Base-by-base conservation (phyloP, 1,140 invertebrate genomes). In the Drosophila arizonae region DNA sequence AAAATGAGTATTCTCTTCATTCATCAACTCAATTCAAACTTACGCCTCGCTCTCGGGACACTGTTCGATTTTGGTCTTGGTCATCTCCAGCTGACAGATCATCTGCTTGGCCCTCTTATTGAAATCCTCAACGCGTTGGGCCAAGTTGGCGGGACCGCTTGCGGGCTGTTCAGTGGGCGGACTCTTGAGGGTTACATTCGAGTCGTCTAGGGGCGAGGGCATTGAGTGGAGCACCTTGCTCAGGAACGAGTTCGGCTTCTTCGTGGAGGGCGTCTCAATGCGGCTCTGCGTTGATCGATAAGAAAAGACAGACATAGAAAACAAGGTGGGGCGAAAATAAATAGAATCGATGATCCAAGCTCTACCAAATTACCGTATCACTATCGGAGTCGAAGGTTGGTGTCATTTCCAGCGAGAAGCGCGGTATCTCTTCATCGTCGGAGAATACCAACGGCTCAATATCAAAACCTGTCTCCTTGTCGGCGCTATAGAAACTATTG, bases 361-460 rank as follows among this genome's bases (percentile, higher is more conserved):
- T 28, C 64, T 55, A 72, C 79, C 75, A 67, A 86, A 80, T 86
- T 92, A 92, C 91, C 91, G 85, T 90, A 91, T 92, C 91, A 87
- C 91, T 91, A 91, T 92, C 90, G 63, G 90, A 92, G 73, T 92
- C 91, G 76, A 90, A 56, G 56, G 74, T 89, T 81, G 85, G 81
- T 88, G 90, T 88, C 84, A 91, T 89, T 91, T 92, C 91, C 77
- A 78, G 87, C 79, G 75, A 93, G 91, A 82, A 94, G 89, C 92
- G 93, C 91, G 74, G 93, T 92, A 91, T 92, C 45, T 92, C 91
- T 75, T 94, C 93, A 81, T 94, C 93, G 81, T 96, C 95, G 26
- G 95, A 95, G 92, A 96, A 96, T 55, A 95, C 94, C 46, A 95
- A 92, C 56, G 94, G 93, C 68, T 95, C 95, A 62, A 94, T 94